These are phyloP conservation scores for Cyanoramphus novaezelandiae DNA, from an alignment of 2,113 vertebrate genomes.

Conservation along the genomic window DNA sequence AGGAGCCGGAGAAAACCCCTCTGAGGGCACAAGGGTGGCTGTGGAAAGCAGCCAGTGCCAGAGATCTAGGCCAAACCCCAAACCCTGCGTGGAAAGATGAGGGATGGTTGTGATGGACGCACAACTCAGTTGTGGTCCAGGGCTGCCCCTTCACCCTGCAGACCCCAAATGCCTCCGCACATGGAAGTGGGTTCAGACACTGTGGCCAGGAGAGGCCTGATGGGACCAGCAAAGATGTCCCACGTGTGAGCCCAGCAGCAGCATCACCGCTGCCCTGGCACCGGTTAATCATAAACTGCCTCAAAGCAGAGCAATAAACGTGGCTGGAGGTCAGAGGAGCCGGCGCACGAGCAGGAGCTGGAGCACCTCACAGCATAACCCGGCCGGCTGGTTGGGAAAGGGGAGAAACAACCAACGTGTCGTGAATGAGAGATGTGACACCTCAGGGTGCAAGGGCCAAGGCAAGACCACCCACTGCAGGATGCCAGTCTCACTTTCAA, in stretches of 20 bases:
- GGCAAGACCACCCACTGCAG: background rate
- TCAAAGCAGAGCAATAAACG: background rate
- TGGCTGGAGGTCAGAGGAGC: background rate
- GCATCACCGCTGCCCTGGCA: background rate
- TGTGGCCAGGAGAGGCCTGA: background rate
- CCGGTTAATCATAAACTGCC: background rate
- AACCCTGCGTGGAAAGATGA: accelerated
- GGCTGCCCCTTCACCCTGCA: background rate
- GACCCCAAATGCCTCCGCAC: background rate
- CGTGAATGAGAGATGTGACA: background rate
- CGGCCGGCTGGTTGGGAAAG: background rate
- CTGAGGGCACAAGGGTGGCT: accelerated
- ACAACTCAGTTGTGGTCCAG: background rate
- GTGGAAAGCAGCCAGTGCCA: accelerated
- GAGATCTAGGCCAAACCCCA: background rate
- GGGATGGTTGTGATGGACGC: background rate
- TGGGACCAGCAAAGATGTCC: background rate
- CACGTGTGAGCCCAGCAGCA: background rate
- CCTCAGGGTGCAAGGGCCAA: background rate
- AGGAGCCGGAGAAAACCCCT: background rate
- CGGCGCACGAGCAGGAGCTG: background rate
- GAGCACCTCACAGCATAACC: background rate
- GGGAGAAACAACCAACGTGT: accelerated
- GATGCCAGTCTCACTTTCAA: background rate
- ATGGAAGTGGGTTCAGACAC: background rate